Percentiles rank a stretch among this genome's conserved stretches.
Evolutionary conservation across 2,797 vertebrate species (phyloP).

Genomic region (Melanotaenia boesemani): DNA sequence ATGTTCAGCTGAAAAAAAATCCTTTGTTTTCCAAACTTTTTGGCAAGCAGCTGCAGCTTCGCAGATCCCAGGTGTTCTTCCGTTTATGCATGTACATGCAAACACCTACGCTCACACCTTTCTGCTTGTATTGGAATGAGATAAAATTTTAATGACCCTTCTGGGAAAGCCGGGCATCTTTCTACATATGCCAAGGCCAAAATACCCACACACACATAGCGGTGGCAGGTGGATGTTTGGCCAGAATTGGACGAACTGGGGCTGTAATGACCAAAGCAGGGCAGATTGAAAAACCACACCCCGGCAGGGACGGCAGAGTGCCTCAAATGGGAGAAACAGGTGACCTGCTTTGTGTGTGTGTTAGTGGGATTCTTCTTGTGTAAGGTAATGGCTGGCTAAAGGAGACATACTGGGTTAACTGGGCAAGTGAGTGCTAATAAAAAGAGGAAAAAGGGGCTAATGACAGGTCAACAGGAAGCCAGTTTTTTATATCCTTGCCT

Average conservation of each 20-base stretch:
- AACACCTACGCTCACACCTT: conserved; percentile 40
- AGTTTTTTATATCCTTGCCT: conserved; percentile 14
- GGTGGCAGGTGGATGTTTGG: conserved; percentile 57
- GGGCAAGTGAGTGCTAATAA: conserved; percentile 47
- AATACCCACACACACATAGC: conserved; percentile 1
- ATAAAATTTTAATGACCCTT: conserved; percentile 57
- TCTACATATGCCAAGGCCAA: conserved; percentile 11
- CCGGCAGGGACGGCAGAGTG: conserved; percentile 52
- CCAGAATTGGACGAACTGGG: conserved; percentile 11
- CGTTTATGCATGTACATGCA: conserved; percentile 35
- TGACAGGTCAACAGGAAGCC: conserved; percentile 54
- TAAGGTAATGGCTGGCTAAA: conserved; percentile 52
- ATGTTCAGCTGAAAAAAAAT: background rate
- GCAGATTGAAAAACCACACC: conserved; percentile 72
- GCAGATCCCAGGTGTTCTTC: conserved; percentile 29
- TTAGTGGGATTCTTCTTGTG: conserved; percentile 56
- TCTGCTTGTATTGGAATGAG: conserved; percentile 49
- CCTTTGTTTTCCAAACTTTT: conserved; percentile 17
- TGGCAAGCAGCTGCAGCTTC: conserved; percentile 10
- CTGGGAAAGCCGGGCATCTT: conserved; percentile 41
- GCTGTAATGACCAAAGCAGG: conserved; percentile 71
- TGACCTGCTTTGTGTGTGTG: conserved; percentile 50
- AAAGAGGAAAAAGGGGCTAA: conserved; percentile 50
- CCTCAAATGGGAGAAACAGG: conserved; percentile 76
- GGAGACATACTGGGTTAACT: conserved; percentile 44